These are phyloP conservation scores for Leptinotarsa peninsularis DNA, from an alignment of 2,888 invertebrate species.

Conservation along the genomic window DNA sequence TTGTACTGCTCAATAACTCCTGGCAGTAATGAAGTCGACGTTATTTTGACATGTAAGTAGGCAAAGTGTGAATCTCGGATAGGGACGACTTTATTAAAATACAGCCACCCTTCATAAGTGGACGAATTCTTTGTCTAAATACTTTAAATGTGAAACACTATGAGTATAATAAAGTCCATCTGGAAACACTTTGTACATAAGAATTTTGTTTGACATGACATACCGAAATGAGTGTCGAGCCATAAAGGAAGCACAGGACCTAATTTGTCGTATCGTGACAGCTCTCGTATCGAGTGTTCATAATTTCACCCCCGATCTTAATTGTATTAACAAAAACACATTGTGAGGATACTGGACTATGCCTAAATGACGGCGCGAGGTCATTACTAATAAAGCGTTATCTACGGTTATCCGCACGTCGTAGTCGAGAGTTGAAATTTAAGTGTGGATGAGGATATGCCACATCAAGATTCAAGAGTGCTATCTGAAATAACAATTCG, in stretches of 20 bases:
- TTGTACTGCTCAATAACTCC: too few relatives aligned
- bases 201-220: not conserved
- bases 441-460: not conserved
- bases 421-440: too few relatives aligned
- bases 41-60: too few relatives aligned
- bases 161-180: slow-evolving; percentile 1
- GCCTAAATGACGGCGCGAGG: not conserved
- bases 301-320: not conserved
- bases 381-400: not conserved
- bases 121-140: not conserved
- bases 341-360: not conserved
- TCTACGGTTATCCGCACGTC: not conserved
- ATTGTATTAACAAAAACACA: not conserved
- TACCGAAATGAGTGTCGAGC: too few relatives aligned
- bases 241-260: not conserved
- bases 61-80: too few relatives aligned
- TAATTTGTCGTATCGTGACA: not conserved
- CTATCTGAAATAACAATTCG: not conserved
- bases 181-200: not conserved
- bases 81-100: too few relatives aligned
- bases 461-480: not conserved
- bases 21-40: too few relatives aligned
- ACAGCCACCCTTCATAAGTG: too few relatives aligned
- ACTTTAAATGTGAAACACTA: not conserved
- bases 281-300: not conserved